Conservation (phyloP, 2,888 invertebrate species). For the Rosalia funebris region DNA sequence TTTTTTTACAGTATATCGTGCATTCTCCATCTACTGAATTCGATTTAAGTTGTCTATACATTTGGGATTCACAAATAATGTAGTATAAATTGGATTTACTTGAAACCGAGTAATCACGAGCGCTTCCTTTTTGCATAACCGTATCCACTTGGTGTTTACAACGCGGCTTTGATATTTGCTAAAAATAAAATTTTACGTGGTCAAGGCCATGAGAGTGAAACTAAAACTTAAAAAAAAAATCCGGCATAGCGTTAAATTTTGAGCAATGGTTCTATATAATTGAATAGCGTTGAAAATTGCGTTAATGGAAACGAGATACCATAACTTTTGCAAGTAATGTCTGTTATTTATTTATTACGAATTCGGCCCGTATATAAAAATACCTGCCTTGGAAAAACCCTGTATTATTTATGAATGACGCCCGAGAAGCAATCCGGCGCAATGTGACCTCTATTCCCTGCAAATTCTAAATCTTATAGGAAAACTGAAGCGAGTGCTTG, state of each 20-base stretch:
- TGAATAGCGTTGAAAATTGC: background rate
- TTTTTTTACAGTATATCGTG: too few relatives aligned
- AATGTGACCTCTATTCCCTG: too few relatives aligned
- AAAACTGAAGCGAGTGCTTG: too few relatives aligned
- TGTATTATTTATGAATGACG: background rate
- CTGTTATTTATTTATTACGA: background rate
- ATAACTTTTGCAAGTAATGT: background rate
- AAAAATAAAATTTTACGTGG: background rate
- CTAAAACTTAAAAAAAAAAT: background rate
- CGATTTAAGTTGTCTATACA: too few relatives aligned
- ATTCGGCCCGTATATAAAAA: background rate
- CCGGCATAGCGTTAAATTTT: background rate
- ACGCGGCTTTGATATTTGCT: background rate
- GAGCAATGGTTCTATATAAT: background rate
- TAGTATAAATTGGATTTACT: too few relatives aligned
- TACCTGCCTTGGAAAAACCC: background rate
- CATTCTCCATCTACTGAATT: too few relatives aligned
- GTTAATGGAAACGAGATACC: background rate
- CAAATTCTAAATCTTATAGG: too few relatives aligned
- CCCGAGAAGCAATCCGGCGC: background rate
- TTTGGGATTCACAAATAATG: too few relatives aligned
- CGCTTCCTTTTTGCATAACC: too few relatives aligned
- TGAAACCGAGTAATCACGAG: too few relatives aligned
- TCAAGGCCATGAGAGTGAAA: background rate
- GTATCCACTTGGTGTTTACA: background rate